Conservation (phyloP, 2,888 invertebrate species). For the Cheilosia vernalis region DNA sequence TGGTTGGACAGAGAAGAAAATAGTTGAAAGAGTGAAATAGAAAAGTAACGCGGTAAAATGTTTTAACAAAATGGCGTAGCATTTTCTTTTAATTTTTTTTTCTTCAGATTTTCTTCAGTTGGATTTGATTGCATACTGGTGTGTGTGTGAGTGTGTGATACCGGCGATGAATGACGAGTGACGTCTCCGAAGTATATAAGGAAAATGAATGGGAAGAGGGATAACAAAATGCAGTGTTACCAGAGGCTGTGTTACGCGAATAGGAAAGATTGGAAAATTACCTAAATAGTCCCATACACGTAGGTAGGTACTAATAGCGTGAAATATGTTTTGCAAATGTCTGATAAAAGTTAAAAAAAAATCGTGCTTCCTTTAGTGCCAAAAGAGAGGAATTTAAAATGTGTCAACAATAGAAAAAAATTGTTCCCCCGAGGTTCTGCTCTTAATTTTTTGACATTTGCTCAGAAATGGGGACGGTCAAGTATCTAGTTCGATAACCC, state of each 20-base stretch:
- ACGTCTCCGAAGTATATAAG: conserved; percentile 46
- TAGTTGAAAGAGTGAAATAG: conserved; percentile 54
- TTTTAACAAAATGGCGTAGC: conserved; percentile 76
- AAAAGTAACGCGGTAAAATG: conserved; percentile 74
- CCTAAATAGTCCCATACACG: too few relatives aligned
- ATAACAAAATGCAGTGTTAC: conserved; percentile 26
- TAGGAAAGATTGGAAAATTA: neutral
- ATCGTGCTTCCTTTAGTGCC: too few relatives aligned
- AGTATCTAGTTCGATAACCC: too few relatives aligned
- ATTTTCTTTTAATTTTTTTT: conserved; percentile 46
- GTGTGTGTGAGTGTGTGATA: conserved; percentile 18
- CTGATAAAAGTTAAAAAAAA: too few relatives aligned
- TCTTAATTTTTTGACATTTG: too few relatives aligned
- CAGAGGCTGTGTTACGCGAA: neutral
- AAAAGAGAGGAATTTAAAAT: too few relatives aligned
- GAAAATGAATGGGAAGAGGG: neutral
- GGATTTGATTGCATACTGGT: neutral
- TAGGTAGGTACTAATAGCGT: too few relatives aligned
- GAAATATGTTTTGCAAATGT: too few relatives aligned
- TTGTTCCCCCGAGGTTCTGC: too few relatives aligned
- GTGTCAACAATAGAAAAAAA: too few relatives aligned
- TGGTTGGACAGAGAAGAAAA: conserved; percentile 22
- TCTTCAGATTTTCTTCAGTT: neutral
- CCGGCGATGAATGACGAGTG: conserved; percentile 71
- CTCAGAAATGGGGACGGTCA: too few relatives aligned